Evolutionary conservation across 1,140 invertebrate genomes (phyloP).

Genomic region (Lepidotrigona ventralis): DNA sequence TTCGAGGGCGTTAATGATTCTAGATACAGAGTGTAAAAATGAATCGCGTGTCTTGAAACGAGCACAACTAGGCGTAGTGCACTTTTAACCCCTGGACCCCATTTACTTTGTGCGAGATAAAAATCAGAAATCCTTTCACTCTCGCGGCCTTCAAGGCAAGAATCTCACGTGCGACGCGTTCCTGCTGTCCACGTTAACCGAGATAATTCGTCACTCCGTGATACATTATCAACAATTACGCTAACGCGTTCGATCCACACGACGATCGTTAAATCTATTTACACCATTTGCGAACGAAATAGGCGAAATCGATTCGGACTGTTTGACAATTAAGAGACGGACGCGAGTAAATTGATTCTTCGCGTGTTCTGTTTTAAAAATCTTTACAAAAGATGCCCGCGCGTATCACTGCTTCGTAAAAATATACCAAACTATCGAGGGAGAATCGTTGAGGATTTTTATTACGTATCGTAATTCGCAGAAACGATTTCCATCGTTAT

Average conservation of each 20-base stretch:
- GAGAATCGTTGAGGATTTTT: no score
- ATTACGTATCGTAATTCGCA: no score
- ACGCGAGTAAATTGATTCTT: no score
- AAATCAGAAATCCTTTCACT: slow-evolving; percentile 72
- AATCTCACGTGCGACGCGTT: slow-evolving; percentile 46
- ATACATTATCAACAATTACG: neutral
- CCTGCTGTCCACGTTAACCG: slow-evolving; percentile 5
- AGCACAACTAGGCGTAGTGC: neutral
- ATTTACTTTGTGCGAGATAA: slow-evolving; percentile 50
- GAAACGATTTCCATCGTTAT: no score
- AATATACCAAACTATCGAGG: no score
- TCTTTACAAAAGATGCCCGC: no score
- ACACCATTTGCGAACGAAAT: neutral
- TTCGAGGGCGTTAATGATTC: neutral
- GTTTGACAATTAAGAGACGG: neutral
- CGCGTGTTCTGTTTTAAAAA: no score
- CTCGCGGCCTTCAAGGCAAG: slow-evolving; percentile 71
- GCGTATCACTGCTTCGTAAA: no score
- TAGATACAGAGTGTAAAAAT: neutral
- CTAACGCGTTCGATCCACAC: neutral
- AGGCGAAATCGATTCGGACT: neutral
- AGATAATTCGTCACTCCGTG: neutral
- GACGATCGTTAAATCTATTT: neutral
- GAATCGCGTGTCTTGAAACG: neutral
- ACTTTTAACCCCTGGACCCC: slow-evolving; percentile 36